Evolutionary conservation across 2,888 invertebrate species (phyloP).

Genomic region (Meloe dianella): DNA sequence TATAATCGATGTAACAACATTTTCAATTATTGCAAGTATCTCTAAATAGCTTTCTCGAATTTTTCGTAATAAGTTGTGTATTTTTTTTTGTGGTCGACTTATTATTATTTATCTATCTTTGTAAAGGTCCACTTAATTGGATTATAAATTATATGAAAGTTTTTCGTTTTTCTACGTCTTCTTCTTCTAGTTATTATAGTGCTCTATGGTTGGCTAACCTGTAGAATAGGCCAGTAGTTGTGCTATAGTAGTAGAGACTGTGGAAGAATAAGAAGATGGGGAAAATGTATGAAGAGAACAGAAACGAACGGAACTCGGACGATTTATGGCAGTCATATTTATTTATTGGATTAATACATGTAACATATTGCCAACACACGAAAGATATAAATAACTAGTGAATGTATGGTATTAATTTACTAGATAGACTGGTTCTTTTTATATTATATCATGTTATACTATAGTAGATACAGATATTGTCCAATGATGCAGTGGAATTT

Average conservation of each 20-base stretch:
- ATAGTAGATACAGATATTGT: conserved; percentile 42
- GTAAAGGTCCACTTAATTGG: conserved; percentile 58
- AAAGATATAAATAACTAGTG: conserved; percentile 60
- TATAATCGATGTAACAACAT: neutral
- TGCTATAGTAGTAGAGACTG: neutral
- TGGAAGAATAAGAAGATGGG: conserved; percentile 16
- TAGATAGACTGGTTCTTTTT: conserved; percentile 55
- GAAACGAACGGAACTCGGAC: conserved; percentile 50
- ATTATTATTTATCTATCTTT: conserved; percentile 42
- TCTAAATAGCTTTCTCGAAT: no score
- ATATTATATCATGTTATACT: conserved; percentile 53
- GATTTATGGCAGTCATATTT: conserved; percentile 61
- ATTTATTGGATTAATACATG: conserved; percentile 63
- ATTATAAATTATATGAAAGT: conserved; percentile 59
- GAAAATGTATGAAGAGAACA: conserved; percentile 10
- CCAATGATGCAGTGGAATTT: conserved; percentile 52
- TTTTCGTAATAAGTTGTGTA: neutral
- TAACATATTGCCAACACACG: conserved; percentile 62
- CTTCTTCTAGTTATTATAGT: neutral
- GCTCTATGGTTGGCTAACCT: conserved; percentile 7
- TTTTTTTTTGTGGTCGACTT: conserved; percentile 32
- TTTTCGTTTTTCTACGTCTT: conserved; percentile 39
- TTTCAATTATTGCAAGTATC: no score
- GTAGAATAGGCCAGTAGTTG: neutral
- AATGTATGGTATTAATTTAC: conserved; percentile 61